These are phyloP conservation scores for Riparia riparia DNA, from an alignment of 2,113 vertebrate genomes.

Conservation along the genomic window DNA sequence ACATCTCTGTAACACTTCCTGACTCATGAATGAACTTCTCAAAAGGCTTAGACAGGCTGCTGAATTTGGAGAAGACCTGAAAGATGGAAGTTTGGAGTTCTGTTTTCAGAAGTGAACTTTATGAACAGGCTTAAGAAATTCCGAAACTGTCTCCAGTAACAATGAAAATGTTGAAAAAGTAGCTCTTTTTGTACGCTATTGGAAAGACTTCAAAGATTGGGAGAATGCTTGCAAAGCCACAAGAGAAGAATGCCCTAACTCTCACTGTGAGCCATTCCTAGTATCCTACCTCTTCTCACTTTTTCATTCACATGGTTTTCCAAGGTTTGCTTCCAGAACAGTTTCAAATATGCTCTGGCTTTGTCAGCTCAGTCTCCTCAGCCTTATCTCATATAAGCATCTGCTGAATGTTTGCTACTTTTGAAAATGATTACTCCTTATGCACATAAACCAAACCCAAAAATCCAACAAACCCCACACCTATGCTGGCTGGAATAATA, in stretches of 20 bases:
- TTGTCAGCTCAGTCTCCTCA: neutral
- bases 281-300: neutral
- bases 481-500: neutral
- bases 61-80: slow-evolving; percentile 11
- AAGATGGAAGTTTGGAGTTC: neutral
- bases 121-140: neutral
- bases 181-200: neutral
- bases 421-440: neutral
- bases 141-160: neutral
- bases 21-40: neutral
- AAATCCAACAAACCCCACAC: neutral
- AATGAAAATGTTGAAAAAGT: neutral
- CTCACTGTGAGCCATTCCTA: neutral
- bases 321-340: neutral
- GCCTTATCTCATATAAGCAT: neutral
- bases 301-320: neutral
- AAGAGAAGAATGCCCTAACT: neutral
- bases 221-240: neutral
- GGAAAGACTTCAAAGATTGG: neutral
- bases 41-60: slow-evolving; percentile 15
- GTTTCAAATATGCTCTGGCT: neutral
- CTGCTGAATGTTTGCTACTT: neutral
- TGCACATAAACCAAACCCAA: neutral
- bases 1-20: slow-evolving; percentile 3
- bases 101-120: neutral